Percentiles rank a stretch among this genome's conserved stretches.
phyloP scores from a whole-genome alignment of 2,113 vertebrate species.

The Alectura lathami region DNA sequence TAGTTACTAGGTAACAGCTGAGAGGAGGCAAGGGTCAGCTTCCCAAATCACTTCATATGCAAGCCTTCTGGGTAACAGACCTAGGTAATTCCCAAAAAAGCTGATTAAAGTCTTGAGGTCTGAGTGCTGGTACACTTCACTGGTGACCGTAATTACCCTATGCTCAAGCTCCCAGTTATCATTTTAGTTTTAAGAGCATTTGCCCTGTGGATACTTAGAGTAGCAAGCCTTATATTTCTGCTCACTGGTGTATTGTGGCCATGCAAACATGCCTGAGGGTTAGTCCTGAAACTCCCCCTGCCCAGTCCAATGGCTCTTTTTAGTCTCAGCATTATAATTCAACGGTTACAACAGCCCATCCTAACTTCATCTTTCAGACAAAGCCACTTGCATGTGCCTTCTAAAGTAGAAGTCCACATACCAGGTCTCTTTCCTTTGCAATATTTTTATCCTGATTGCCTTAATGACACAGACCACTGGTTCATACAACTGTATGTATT shows the following conservation, averaged over 20 bases:
- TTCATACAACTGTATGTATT: constrained; percentile 16
- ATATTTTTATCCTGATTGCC: background rate
- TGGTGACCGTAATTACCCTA: background rate
- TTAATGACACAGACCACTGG: constrained; percentile 28
- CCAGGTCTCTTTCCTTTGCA: background rate
- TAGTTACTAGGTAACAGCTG: constrained; percentile 53
- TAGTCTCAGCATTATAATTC: background rate
- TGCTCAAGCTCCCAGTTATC: background rate
- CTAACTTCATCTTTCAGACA: background rate
- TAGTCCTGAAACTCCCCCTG: background rate
- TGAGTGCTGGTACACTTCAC: constrained; percentile 14
- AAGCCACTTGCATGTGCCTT: background rate
- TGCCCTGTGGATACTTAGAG: background rate
- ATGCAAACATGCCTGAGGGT: background rate
- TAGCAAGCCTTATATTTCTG: background rate
- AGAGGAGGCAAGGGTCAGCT: constrained; percentile 12
- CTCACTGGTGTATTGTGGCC: background rate
- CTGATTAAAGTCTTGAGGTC: constrained; percentile 32
- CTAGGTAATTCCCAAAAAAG: constrained; percentile 17
- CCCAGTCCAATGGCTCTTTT: background rate
- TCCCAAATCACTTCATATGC: background rate
- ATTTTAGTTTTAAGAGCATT: constrained; percentile 44
- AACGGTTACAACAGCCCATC: background rate
- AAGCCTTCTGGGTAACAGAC: constrained; percentile 18
- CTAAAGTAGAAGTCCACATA: background rate